Conservation (phyloP, 2,113 vertebrate genomes). For the Spea bombifrons region DNA sequence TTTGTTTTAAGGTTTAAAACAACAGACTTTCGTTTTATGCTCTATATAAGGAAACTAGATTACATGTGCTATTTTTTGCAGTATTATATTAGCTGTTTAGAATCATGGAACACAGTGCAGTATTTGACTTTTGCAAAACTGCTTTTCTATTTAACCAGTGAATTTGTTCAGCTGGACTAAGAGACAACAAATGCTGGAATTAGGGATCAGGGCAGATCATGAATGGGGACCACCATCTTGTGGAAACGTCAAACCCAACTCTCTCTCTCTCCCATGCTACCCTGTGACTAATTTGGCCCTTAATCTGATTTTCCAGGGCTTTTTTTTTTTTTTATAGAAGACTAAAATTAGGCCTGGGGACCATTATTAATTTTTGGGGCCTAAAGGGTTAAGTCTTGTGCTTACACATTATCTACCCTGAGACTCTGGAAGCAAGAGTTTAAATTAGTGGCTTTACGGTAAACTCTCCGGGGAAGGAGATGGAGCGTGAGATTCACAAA, state of each 20-base stretch:
- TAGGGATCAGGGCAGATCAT: not conserved
- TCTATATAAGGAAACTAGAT: no score
- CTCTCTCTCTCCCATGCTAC: no score
- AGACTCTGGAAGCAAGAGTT: conserved; percentile 9
- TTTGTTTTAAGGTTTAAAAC: no score
- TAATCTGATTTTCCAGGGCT: no score
- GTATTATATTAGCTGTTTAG: no score
- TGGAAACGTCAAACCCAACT: no score
- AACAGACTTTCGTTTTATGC: no score
- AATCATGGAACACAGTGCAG: not conserved
- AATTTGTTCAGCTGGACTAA: not conserved
- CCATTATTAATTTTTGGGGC: conserved; percentile 11
- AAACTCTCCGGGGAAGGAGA: conserved; percentile 12
- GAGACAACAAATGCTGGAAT: conserved; percentile 13
- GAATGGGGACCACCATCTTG: no score
- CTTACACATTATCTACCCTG: conserved; percentile 5
- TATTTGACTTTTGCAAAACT: not conserved
- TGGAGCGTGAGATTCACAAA: not conserved
- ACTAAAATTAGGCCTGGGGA: no score
- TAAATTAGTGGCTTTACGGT: conserved; percentile 7
- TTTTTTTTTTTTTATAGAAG: no score
- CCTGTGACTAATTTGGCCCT: no score
- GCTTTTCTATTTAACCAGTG: not conserved
- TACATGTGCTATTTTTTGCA: no score
- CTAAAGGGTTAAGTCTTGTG: conserved; percentile 7